Evolutionary conservation across 2,797 vertebrate genomes (phyloP).

Genomic region (Enteromius thamalakanensis): DNA sequence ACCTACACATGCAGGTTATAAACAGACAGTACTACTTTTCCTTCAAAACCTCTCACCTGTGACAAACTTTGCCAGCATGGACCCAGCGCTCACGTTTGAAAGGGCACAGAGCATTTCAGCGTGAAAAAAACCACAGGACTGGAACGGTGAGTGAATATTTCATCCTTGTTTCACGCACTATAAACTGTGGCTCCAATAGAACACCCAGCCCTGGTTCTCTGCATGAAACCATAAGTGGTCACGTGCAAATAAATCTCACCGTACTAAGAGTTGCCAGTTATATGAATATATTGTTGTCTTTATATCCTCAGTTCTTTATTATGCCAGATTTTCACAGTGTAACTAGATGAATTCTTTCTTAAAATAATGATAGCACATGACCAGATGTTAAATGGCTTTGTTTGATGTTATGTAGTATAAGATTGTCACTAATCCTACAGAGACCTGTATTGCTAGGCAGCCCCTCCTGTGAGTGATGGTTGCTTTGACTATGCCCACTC

Average conservation of each 20-base stretch:
- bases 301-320: background rate
- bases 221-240: background rate
- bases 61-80: conserved; percentile 33
- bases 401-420: conserved; percentile 16
- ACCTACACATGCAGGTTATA: conserved; percentile 26
- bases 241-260: background rate
- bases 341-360: background rate
- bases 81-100: conserved; percentile 3
- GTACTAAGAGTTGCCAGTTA: background rate
- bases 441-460: conserved; percentile 67
- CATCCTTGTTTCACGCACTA: conserved; percentile 6
- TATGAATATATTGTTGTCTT: background rate
- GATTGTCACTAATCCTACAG: conserved; percentile 56
- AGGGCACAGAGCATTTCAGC: background rate
- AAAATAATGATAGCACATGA: background rate
- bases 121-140: background rate
- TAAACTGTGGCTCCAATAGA: background rate
- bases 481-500: conserved; percentile 52
- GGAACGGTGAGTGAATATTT: conserved; percentile 47
- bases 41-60: background rate
- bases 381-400: background rate
- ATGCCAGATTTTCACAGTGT: background rate
- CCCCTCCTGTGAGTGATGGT: conserved; percentile 53
- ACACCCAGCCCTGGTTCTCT: background rate
- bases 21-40: background rate